A percentile compares a stretch with the other conserved stretches of the same genome.
phyloP scores from a whole-genome alignment of 2,888 invertebrate genomes.

The Nemurella pictetii region DNA sequence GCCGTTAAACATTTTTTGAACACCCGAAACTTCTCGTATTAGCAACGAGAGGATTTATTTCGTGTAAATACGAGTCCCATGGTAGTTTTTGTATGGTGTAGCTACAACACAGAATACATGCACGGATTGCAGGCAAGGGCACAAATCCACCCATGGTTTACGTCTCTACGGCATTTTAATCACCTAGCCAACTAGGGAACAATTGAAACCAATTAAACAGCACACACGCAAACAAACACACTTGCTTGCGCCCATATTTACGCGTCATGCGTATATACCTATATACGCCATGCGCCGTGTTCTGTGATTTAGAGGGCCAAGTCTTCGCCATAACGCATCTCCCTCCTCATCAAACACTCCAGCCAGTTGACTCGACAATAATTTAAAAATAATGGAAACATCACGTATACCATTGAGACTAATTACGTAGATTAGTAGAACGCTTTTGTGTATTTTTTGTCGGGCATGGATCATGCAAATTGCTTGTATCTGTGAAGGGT shows the following conservation, averaged over 20 bases:
- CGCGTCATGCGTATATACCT: background rate
- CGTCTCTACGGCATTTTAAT: conserved; percentile 25
- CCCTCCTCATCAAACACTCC: conserved; percentile 3
- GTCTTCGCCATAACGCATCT: background rate
- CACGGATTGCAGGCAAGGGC: too few relatives aligned
- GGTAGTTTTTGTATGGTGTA: conserved; percentile 12
- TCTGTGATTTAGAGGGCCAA: background rate
- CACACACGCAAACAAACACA: background rate
- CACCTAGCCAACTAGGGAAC: conserved; percentile 31
- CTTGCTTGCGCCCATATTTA: conserved; percentile 7
- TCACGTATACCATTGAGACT: conserved; percentile 19
- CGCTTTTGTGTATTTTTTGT: conserved; percentile 7
- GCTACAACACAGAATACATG: too few relatives aligned
- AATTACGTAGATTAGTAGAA: conserved; percentile 24
- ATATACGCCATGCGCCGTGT: background rate
- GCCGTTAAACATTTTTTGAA: background rate
- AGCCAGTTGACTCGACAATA: conserved; percentile 10
- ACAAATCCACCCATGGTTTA: conserved; percentile 24
- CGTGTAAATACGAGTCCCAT: conserved; percentile 20
- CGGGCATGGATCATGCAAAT: conserved; percentile 16
- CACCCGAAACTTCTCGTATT: background rate
- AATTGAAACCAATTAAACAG: conserved; percentile 26
- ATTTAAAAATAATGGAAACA: conserved; percentile 24
- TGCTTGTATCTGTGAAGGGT: background rate
- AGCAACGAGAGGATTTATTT: background rate